phyloP scores from a whole-genome alignment of 2,797 vertebrate species.

The Octomys mimax region DNA sequence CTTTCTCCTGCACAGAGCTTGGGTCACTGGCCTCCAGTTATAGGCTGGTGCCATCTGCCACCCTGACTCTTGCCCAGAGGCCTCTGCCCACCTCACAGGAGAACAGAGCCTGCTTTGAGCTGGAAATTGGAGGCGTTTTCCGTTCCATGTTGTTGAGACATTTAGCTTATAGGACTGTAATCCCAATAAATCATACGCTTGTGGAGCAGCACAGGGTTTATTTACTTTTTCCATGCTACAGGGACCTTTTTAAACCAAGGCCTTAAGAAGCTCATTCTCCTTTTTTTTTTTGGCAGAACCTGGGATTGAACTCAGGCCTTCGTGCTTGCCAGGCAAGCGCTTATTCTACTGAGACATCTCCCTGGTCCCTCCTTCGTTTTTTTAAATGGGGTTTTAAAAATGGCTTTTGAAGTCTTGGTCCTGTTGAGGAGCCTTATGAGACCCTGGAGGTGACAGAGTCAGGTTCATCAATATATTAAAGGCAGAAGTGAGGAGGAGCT shows the following conservation, averaged over 20 bases:
- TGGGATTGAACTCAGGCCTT: too few species aligned
- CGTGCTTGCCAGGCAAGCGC: too few species aligned
- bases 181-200: conserved; percentile 80
- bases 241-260: conserved; percentile 74
- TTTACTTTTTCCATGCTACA: conserved; percentile 60
- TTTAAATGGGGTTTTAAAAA: background rate
- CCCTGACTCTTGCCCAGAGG: background rate
- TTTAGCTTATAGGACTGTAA: conserved; percentile 70
- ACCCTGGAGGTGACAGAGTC: background rate
- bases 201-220: conserved; percentile 42
- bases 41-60: conserved; percentile 51
- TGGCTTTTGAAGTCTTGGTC: conserved; percentile 46
- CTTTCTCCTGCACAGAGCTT: background rate
- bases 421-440: background rate
- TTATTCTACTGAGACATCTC: too few species aligned
- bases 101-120: conserved; percentile 83
- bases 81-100: conserved; percentile 75
- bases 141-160: conserved; percentile 75
- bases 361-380: background rate
- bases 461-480: background rate
- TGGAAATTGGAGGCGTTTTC: conserved; percentile 76
- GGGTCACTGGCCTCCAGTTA: background rate
- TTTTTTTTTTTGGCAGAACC: too few species aligned
- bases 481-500: background rate
- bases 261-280: conserved; percentile 67